Percentiles rank a stretch among this genome's conserved stretches.
These are phyloP conservation scores for Turritopsis rubra DNA, from an alignment of 30 jellyfish, hydroid and myxozoan species.

Conservation along the genomic window DNA sequence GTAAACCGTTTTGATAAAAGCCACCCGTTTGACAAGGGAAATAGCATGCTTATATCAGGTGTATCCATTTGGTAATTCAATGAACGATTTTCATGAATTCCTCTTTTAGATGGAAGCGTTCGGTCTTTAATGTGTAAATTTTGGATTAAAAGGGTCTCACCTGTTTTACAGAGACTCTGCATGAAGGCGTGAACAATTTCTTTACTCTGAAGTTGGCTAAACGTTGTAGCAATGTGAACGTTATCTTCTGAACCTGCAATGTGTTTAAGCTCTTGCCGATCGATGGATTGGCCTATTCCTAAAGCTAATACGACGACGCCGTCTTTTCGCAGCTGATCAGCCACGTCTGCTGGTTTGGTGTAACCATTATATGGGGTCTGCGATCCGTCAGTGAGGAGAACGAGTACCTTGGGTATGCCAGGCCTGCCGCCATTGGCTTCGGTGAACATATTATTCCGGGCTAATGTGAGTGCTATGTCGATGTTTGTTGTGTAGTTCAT, in stretches of 20 bases:
- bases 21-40: no score
- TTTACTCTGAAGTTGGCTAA: conserved; percentile 34
- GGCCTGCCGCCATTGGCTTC: conserved; percentile 36
- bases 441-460: conserved; percentile 31
- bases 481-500: conserved; percentile 52
- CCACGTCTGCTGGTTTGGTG: conserved; percentile 41
- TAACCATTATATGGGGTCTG: conserved; percentile 48
- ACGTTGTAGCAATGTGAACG: conserved; percentile 31
- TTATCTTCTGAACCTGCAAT: conserved; percentile 39
- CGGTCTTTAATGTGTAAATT: no score
- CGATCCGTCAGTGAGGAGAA: conserved; percentile 66
- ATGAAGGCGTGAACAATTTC: conserved; percentile 40
- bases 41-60: no score
- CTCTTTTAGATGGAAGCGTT: no score
- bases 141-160: no score
- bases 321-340: conserved; percentile 37
- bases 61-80: no score
- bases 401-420: conserved; percentile 39
- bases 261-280: conserved; percentile 32
- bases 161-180: conserved; percentile 35
- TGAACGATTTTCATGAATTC: no score
- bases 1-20: no score
- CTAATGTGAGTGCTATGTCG: conserved; percentile 55
- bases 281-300: conserved; percentile 53
- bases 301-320: conserved; percentile 42